Base-by-base conservation (phyloP, 2,113 vertebrate species). In the Motacilla alba region DNA sequence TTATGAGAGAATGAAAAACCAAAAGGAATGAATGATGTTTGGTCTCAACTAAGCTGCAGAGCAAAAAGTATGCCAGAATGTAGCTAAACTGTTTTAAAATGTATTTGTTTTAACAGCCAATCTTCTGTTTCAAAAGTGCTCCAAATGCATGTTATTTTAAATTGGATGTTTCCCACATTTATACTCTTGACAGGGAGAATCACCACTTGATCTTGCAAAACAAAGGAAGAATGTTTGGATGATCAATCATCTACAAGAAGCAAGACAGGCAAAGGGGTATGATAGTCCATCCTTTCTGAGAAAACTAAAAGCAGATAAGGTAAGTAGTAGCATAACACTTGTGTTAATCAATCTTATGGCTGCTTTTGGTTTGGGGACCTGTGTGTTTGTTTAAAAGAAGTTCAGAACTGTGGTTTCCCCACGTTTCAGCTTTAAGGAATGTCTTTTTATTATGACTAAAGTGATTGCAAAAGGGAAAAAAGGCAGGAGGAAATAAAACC, bases 211-310 rank as follows among this genome's bases (percentile, higher is more conserved):
- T 97, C 98, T 99, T 23, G 99, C 99, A 96, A 99, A 99, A 96
- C 99, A 99, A 90, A 98, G 99, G 96, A 99, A 99, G 97, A 99
- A 99, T 0, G 99, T 99, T 72, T 99, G 99, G 99, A 99, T 99
- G 99, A 99, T 99, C 94, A 99, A 99, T 97, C 99, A 99, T 96
- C 95, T 99, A 80, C 99, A 99, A 97, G 99, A 99, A 96, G 99
- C 99, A 15, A 98, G 99, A 43, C 99, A 99, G 92, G 99, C 99
- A 82, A 99, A 99, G 97, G 99, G 99, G 55, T 99, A 99, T 64
- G 99, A 99, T 98, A 99, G 98, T 97, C 99, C 99, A 2, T 99
- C 99, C 27, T 99, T 99, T 95, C 98, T 99, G 89, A 99, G 99
- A 96, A 99, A 99, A 91, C 97, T 99, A 58, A 99, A 99, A 97